These are phyloP conservation scores for Eilema sororculum DNA, from an alignment of 2,888 invertebrate genomes.

Conservation along the genomic window DNA sequence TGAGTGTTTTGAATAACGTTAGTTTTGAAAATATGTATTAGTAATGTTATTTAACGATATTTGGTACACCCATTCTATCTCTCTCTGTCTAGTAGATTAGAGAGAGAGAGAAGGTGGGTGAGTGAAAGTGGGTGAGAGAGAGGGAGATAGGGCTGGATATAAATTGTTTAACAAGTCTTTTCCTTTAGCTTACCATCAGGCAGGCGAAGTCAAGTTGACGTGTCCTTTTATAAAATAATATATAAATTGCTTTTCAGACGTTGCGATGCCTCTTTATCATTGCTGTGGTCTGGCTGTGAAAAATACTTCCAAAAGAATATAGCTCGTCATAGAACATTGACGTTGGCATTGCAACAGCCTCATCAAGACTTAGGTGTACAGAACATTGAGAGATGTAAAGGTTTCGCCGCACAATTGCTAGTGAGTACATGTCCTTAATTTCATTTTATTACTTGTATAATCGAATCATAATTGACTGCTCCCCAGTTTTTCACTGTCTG, in stretches of 20 bases:
- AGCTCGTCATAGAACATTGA: constrained; percentile 89
- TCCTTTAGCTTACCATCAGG: too few species aligned
- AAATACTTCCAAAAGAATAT: constrained; percentile 91
- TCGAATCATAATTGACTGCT: too few species aligned
- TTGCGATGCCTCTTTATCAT: constrained; percentile 82
- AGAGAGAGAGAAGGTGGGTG: background rate
- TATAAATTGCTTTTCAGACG: constrained; percentile 62
- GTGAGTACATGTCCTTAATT: constrained; percentile 60
- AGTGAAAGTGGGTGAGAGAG: background rate
- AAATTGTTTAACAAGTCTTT: too few species aligned
- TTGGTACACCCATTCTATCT: too few species aligned
- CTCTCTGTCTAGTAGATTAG: too few species aligned
- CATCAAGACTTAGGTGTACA: constrained; percentile 93
- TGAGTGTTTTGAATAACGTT: background rate
- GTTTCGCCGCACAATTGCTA: constrained; percentile 93
- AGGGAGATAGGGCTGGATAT: background rate
- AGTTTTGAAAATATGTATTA: background rate
- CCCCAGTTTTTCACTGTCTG: too few species aligned
- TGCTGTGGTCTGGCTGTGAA: constrained; percentile 91
- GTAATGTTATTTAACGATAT: too few species aligned
- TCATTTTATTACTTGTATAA: too few species aligned
- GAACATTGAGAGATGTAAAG: constrained; percentile 94
- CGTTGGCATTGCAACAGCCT: constrained; percentile 88
- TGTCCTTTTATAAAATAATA: too few species aligned
- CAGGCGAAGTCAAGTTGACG: too few species aligned